A percentile compares a stretch with the other conserved stretches of the same genome.
phyloP scores from a whole-genome alignment of 2,888 invertebrate species.

The Pherbina coryleti region DNA sequence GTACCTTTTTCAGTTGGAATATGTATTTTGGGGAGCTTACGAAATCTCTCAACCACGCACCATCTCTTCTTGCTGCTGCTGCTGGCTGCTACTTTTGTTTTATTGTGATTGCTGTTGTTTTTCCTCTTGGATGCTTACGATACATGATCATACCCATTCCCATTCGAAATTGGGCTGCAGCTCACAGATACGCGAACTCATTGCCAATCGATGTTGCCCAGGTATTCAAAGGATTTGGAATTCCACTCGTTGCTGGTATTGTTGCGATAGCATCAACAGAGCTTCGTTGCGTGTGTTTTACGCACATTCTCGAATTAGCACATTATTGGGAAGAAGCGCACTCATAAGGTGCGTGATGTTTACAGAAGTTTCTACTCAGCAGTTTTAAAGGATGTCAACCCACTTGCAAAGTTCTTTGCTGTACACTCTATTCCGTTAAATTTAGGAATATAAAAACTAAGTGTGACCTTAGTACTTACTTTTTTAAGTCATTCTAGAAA shows the following conservation, averaged over 20 bases:
- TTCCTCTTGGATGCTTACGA: background rate
- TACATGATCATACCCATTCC: background rate
- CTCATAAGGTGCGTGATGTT: no score
- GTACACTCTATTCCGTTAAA: no score
- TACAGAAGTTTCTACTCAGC: conserved; percentile 29
- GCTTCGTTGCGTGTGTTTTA: conserved; percentile 25
- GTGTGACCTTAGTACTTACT: no score
- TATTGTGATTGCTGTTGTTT: background rate
- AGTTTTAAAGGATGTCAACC: background rate
- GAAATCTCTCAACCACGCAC: no score
- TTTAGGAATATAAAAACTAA: no score
- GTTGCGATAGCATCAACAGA: background rate
- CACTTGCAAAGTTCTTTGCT: no score
- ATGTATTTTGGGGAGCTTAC: no score
- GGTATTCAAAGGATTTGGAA: conserved; percentile 8
- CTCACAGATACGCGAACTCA: conserved; percentile 5
- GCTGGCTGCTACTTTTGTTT: background rate
- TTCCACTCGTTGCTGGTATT: background rate
- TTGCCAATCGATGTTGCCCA: conserved; percentile 1
- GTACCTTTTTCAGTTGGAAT: no score
- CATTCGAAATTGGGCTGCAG: background rate
- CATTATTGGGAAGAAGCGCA: background rate
- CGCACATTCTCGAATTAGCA: conserved; percentile 50
- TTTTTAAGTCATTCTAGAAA: no score
- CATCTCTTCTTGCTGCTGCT: background rate